A percentile compares a stretch with the other conserved stretches of the same genome.
phyloP scores from a whole-genome alignment of 1,140 invertebrate genomes.

The Aphaenogaster floridana region DNA sequence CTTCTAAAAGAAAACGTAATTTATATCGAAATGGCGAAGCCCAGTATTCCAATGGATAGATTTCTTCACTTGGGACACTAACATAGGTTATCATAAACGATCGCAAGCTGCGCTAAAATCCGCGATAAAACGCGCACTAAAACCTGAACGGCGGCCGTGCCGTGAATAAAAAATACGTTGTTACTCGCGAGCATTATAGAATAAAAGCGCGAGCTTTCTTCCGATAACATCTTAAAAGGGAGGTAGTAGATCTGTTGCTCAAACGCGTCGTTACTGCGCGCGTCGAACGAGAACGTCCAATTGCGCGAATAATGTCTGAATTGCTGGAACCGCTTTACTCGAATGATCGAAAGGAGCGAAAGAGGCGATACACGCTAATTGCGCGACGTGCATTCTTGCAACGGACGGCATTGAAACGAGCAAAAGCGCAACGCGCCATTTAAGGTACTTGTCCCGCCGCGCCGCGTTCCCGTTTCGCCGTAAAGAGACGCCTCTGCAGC shows the following conservation, averaged over 20 bases:
- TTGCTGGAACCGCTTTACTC: constrained; percentile 4
- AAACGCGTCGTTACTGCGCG: too few species aligned
- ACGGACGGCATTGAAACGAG: constrained; percentile 55
- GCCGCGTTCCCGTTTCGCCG: constrained; percentile 61
- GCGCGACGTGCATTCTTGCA: constrained; percentile 36
- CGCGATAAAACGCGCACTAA: neutral
- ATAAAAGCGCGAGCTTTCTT: neutral
- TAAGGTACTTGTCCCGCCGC: constrained; percentile 70
- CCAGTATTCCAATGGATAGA: neutral
- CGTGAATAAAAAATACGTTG: constrained; percentile 2
- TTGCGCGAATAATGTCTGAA: constrained; percentile 35
- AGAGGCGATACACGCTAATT: constrained; percentile 38
- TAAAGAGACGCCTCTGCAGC: constrained; percentile 55
- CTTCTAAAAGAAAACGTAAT: neutral
- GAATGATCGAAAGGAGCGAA: neutral
- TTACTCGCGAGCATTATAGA: neutral
- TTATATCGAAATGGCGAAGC: neutral
- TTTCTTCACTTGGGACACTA: neutral
- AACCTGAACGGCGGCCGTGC: neutral
- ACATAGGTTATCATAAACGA: neutral
- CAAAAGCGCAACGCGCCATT: constrained; percentile 75
- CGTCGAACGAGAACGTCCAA: neutral
- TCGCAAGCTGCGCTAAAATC: neutral
- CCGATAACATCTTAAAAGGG: neutral
- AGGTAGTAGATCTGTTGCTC: neutral